These are phyloP conservation scores for Melanerpes aurifrons DNA, from an alignment of 2,113 vertebrate species.

Conservation along the genomic window DNA sequence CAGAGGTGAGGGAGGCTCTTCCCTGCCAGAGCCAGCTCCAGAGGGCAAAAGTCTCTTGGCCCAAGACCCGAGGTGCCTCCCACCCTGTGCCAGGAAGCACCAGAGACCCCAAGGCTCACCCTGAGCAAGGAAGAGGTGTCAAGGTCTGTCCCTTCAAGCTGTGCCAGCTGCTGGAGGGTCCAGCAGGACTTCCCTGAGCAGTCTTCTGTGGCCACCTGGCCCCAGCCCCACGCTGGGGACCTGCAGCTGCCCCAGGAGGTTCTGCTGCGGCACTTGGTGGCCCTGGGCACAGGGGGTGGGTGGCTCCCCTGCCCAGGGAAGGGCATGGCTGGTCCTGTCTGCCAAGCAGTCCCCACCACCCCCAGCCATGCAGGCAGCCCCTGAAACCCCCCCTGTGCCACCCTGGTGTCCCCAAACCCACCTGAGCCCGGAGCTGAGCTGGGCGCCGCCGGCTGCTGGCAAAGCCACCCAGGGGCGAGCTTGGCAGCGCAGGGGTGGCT, in stretches of 20 bases:
- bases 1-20: neutral
- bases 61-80: neutral
- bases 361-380: neutral
- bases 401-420: accelerated
- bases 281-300: neutral
- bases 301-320: neutral
- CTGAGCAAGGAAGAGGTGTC: accelerated
- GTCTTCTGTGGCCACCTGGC: accelerated
- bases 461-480: neutral
- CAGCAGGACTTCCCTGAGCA: neutral
- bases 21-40: neutral
- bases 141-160: neutral
- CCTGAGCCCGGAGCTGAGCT: neutral
- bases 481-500: accelerated
- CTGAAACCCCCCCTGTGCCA: neutral
- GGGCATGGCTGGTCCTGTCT: neutral
- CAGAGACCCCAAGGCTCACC: accelerated
- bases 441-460: neutral
- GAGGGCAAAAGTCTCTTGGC: accelerated
- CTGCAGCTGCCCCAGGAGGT: neutral
- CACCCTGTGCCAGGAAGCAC: accelerated
- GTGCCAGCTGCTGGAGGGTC: accelerated
- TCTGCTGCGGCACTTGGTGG: neutral
- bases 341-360: accelerated
- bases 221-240: neutral